Base-by-base conservation (phyloP, 2,888 invertebrate genomes). In the Hartigia nigra region DNA sequence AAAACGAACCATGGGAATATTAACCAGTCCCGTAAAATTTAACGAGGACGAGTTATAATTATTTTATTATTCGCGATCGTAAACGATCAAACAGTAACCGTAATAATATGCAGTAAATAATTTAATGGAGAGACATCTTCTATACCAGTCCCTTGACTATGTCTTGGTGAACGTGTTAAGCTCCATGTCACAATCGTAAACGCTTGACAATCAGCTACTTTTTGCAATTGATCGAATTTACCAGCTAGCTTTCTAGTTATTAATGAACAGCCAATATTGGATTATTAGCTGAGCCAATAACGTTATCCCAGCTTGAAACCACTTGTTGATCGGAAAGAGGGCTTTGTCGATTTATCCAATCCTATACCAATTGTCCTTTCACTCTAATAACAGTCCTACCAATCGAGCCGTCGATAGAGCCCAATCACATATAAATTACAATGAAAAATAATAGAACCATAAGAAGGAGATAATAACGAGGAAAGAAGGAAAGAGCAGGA, bases 41-140 rank as follows among this genome's bases (percentile, higher is more conserved):
- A 88, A 90, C 85, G 88, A 88, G 85, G 82, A 77, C 83, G 84
- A 88, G 88, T 89, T 90, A 89, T 89, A 90, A 90, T 90, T 89
- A 89, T 89, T 89, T 90, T 90, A 90, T 90, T 90, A 90, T 90
- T 88, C 86, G 81, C 84, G 87, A 90, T 89, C 91, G 90, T 90
- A 90, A 90, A 90, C 85, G 86, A 90, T 89, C 87, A 84, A 87
- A 88, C 89, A 88, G 87, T 84, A 85, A 87, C 86, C 86, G 88
- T 87, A 90, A 90, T 89, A 88, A 90, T 90, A 89, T 87, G 87
- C 87, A 55, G 55, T 55, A 55, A 55, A 55, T 55, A 55, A 55
- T 55, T 55, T 55, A 55, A 55, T 55, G 23, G 55, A 55, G 55
- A 23, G 5, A 55, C 55, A 23, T 55, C 55, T 55, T 55, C 23